Conservation (phyloP, 1,140 invertebrate genomes). For the Thalassaphorura encarpata region DNA sequence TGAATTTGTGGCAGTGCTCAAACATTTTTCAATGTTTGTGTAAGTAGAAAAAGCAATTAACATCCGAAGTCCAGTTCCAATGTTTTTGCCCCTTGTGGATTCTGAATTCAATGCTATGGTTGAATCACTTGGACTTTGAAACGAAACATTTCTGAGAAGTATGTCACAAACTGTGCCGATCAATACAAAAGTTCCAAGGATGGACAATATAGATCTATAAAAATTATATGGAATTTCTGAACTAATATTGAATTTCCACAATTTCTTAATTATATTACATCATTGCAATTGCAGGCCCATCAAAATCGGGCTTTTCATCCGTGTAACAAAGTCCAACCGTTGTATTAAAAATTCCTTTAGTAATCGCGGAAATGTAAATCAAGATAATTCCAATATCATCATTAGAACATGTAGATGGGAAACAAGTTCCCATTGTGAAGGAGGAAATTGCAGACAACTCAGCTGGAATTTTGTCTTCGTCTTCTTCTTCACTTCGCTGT, state of each 20-base stretch:
- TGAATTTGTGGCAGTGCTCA: slow-evolving; percentile 32
- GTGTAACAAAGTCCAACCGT: not conserved
- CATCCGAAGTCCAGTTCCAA: no score
- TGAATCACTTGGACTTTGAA: not conserved
- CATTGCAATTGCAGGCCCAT: slow-evolving; percentile 1
- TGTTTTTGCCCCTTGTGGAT: not conserved
- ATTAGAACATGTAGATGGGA: slow-evolving; percentile 4
- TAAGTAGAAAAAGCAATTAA: slow-evolving; percentile 36
- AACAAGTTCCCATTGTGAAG: not conserved
- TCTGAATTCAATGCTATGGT: no score
- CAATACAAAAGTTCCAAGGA: not conserved
- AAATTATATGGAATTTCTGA: not conserved
- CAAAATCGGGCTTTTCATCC: slow-evolving; percentile 2
- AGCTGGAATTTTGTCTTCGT: no score
- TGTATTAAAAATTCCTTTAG: not conserved
- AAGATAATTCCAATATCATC: not conserved
- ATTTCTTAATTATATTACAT: slow-evolving; percentile 14
- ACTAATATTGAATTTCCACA: not conserved
- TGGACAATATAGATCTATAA: not conserved
- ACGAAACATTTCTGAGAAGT: no score
- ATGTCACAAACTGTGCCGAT: not conserved
- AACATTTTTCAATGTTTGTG: slow-evolving; percentile 37
- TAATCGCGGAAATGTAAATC: not conserved
- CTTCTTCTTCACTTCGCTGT: no score
- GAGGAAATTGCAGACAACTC: not conserved